A percentile compares a stretch with the other conserved stretches of the same genome.
Conservation (phyloP, 2,888 invertebrate genomes). For the Euclidia mi region DNA sequence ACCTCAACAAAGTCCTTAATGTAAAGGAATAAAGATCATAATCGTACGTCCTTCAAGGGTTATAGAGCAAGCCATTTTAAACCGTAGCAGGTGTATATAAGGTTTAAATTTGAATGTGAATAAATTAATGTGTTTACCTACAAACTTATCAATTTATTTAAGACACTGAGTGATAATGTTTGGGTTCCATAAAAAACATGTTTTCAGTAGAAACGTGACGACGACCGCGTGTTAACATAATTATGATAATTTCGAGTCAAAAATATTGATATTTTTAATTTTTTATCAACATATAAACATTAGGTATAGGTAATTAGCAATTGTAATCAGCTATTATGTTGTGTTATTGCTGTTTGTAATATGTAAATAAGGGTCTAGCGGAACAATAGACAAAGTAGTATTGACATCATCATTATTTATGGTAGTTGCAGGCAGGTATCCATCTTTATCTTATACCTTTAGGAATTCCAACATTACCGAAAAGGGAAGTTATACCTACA, state of each 20-base stretch:
- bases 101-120: constrained; percentile 14
- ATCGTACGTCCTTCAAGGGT: not conserved
- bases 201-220: constrained; percentile 29
- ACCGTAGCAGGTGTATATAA: rapidly evolving
- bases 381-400: constrained; percentile 1
- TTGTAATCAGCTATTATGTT: constrained; percentile 15
- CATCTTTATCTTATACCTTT: not conserved
- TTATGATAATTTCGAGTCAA: constrained; percentile 2
- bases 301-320: constrained; percentile 14
- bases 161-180: constrained; percentile 45
- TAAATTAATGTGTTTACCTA: constrained; percentile 4
- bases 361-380: constrained; percentile 9
- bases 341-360: constrained; percentile 13
- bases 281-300: constrained; percentile 11
- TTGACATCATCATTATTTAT: constrained; percentile 17
- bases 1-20: constrained; percentile 14
- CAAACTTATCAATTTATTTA: constrained; percentile 20
- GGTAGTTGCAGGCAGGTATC: not conserved
- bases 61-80: not conserved
- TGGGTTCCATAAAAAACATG: constrained; percentile 36
- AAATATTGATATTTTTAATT: constrained; percentile 16
- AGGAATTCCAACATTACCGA: too few species aligned
- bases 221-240: not conserved
- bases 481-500: too few species aligned
- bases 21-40: constrained; percentile 15